Percentiles rank a stretch among this genome's conserved stretches.
These are phyloP conservation scores for Argyresthia albistria DNA, from an alignment of 2,888 invertebrate species.

Conservation along the genomic window DNA sequence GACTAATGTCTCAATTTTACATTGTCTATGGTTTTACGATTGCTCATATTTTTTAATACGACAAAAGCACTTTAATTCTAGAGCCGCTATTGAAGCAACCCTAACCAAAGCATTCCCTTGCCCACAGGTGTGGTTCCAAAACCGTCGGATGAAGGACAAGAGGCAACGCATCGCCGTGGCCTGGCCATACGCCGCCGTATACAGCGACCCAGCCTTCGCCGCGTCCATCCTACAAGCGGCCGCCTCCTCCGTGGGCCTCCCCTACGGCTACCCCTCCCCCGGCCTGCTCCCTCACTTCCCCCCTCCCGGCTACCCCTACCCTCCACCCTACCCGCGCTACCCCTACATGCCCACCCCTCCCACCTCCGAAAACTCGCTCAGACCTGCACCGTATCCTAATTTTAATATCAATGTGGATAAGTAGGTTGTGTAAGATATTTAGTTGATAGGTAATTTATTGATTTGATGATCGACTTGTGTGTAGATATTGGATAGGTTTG, in stretches of 20 bases:
- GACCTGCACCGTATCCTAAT: slow-evolving; percentile 63
- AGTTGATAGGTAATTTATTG: slow-evolving; percentile 12
- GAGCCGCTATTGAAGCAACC: neutral
- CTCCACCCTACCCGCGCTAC: slow-evolving; percentile 72
- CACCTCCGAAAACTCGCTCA: slow-evolving; percentile 54
- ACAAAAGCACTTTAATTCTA: too few species aligned
- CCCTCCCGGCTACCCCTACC: slow-evolving; percentile 70
- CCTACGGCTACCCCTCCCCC: slow-evolving; percentile 73
- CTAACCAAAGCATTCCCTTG: slow-evolving; percentile 14
- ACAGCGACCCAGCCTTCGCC: slow-evolving; percentile 94
- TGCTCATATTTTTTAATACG: too few species aligned
- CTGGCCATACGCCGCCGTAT: slow-evolving; percentile 96
- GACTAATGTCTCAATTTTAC: too few species aligned
- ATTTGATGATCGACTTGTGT: neutral
- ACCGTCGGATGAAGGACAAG: slow-evolving; percentile 97
- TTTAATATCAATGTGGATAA: slow-evolving; percentile 62
- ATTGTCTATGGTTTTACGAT: too few species aligned
- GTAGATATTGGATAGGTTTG: neutral
- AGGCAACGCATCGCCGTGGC: slow-evolving; percentile 93
- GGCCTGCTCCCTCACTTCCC: slow-evolving; percentile 71
- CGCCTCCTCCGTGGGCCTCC: slow-evolving; percentile 79
- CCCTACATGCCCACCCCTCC: slow-evolving; percentile 70
- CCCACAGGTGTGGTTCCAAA: slow-evolving; percentile 96
- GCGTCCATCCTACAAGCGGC: slow-evolving; percentile 94
- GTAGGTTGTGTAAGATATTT: slow-evolving; percentile 23